Evolutionary conservation across 35 echinoderm and acorn worm species (phyloP).

Genomic region (Apostichopus japonicus): DNA sequence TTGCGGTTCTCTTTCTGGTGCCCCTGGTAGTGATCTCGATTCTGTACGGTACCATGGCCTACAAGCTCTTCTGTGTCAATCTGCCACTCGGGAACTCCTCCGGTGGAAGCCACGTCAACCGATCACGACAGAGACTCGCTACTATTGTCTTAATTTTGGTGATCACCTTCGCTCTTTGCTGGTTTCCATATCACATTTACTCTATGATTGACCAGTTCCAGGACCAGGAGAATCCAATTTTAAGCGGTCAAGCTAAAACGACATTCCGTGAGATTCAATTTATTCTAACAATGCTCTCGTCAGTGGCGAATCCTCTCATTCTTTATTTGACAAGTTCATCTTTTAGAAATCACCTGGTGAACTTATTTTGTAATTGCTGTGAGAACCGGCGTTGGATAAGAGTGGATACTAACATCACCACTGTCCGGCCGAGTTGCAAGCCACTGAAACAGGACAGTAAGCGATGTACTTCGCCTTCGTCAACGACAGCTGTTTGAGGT

Average conservation of each 20-base stretch:
- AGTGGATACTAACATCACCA: slow-evolving; percentile 41
- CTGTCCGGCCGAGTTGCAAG: background rate
- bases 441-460: background rate
- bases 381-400: background rate
- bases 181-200: slow-evolving; percentile 46
- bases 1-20: slow-evolving; percentile 26
- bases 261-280: slow-evolving; percentile 31
- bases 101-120: background rate
- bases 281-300: slow-evolving; percentile 55
- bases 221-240: background rate
- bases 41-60: slow-evolving; percentile 45
- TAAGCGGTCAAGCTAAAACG: background rate
- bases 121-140: slow-evolving; percentile 30
- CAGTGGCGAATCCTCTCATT: slow-evolving; percentile 44
- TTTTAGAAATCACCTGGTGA: slow-evolving; percentile 39
- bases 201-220: background rate
- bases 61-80: slow-evolving; percentile 45
- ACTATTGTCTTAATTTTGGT: slow-evolving; percentile 40
- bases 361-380: background rate
- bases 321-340: slow-evolving; percentile 47
- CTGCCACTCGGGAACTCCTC: slow-evolving; percentile 25
- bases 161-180: slow-evolving; percentile 27
- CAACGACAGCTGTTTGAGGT: slow-evolving; percentile 12
- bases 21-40: slow-evolving; percentile 40
- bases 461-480: background rate